Conservation (phyloP, 2,113 vertebrate species). For the Empidonax traillii region DNA sequence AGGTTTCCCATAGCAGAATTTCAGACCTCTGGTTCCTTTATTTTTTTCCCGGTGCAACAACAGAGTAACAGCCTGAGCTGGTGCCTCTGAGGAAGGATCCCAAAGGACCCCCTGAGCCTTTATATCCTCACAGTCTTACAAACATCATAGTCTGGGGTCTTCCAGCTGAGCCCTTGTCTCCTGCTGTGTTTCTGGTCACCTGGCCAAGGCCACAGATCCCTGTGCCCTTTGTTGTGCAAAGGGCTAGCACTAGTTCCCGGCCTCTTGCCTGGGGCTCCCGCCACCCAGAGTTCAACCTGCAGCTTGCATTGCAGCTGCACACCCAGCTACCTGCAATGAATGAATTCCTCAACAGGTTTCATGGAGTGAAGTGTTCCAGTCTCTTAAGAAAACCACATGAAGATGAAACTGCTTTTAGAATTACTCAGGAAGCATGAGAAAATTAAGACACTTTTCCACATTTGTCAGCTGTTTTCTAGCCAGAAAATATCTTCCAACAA, state of each 20-base stretch:
- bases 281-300: neutral
- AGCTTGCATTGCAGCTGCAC: neutral
- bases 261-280: neutral
- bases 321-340: neutral
- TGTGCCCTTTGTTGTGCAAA: neutral
- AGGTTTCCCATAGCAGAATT: neutral
- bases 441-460: constrained; percentile 33
- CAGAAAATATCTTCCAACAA: constrained; percentile 8
- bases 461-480: constrained; percentile 37
- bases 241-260: neutral
- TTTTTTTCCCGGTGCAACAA: neutral
- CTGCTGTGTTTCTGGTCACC: neutral
- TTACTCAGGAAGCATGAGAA: constrained; percentile 40
- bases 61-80: neutral
- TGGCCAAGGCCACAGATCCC: neutral
- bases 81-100: neutral
- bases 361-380: neutral
- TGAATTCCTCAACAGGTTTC: neutral
- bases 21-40: neutral
- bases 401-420: constrained; percentile 7
- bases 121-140: neutral
- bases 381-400: neutral
- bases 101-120: neutral
- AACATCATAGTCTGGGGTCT: neutral
- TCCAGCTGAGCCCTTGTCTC: neutral